Evolutionary conservation across 2,888 invertebrate species (phyloP).

Genomic region (Salticus scenicus): DNA sequence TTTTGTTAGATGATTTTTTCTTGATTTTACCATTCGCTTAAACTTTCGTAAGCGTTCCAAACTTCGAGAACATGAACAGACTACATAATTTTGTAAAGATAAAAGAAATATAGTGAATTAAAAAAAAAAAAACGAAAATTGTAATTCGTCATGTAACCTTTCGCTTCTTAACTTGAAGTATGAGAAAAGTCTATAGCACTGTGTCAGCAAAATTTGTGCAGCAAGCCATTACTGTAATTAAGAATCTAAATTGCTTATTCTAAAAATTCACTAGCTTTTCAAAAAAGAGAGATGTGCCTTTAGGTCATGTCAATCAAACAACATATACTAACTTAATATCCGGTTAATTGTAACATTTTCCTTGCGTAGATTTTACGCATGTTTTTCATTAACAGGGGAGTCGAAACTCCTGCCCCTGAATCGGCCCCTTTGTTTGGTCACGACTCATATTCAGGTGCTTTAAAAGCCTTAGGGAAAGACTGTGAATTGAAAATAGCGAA

Average conservation of each 20-base stretch:
- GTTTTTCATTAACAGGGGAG: slow-evolving; percentile 24
- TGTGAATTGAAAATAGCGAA: slow-evolving; percentile 18
- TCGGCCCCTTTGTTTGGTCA: slow-evolving; percentile 36
- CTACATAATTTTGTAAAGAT: too few species aligned
- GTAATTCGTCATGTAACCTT: neutral
- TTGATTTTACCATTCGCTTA: too few species aligned
- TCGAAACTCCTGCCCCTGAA: slow-evolving; percentile 5
- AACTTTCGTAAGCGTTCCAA: too few species aligned
- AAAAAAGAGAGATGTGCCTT: slow-evolving; percentile 7
- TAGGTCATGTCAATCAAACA: slow-evolving; percentile 52
- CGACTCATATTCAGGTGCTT: neutral
- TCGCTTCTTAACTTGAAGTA: neutral
- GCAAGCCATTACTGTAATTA: slow-evolving; percentile 31
- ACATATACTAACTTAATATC: slow-evolving; percentile 43
- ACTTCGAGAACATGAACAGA: too few species aligned
- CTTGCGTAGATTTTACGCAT: slow-evolving; percentile 30
- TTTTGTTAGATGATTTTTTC: too few species aligned
- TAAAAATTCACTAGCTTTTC: neutral
- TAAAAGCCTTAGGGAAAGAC: neutral
- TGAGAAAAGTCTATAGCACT: neutral
- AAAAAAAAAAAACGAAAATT: neutral
- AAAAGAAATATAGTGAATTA: too few species aligned
- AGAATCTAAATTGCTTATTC: slow-evolving; percentile 28
- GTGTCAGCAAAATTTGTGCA: neutral
- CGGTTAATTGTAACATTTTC: slow-evolving; percentile 49